Percentiles rank a stretch among this genome's conserved stretches.
Evolutionary conservation across 2,797 vertebrate species (phyloP).

Genomic region (Pyrocephalus nanus): DNA sequence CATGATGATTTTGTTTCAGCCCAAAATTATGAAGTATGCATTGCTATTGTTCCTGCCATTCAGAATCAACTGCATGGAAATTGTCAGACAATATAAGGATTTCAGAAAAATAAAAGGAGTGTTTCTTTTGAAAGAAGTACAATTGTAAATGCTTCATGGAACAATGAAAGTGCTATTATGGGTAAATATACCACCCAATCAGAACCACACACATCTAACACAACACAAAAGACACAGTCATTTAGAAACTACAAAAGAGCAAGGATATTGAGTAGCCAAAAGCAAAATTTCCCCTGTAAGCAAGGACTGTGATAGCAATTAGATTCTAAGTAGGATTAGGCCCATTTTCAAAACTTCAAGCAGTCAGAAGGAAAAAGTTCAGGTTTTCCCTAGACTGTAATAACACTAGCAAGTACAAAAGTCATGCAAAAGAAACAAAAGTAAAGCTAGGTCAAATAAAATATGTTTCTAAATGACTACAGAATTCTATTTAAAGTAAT

Average conservation of each 20-base stretch:
- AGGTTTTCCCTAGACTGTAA: background rate
- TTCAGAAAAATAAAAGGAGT: slow-evolving; percentile 47
- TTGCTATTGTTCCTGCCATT: slow-evolving; percentile 48
- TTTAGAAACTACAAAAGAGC: slow-evolving; percentile 8
- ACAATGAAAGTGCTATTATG: slow-evolving; percentile 42
- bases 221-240: slow-evolving; percentile 8
- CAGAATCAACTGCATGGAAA: slow-evolving; percentile 58
- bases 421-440: background rate
- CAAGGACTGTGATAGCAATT: background rate
- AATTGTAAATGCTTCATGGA: slow-evolving; percentile 39
- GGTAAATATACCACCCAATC: slow-evolving; percentile 55
- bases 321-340: slow-evolving; percentile 9
- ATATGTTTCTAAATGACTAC: background rate
- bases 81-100: slow-evolving; percentile 35
- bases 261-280: background rate
- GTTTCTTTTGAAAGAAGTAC: slow-evolving; percentile 32
- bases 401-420: background rate
- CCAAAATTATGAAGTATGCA: slow-evolving; percentile 52
- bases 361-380: background rate
- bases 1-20: slow-evolving; percentile 45
- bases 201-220: slow-evolving; percentile 8
- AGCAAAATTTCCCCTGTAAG: slow-evolving; percentile 16
- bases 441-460: background rate
- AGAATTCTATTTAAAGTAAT: background rate
- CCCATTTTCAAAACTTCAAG: background rate